Conservation (phyloP, 2,113 vertebrate genomes). For the Cheilinus undulatus region DNA sequence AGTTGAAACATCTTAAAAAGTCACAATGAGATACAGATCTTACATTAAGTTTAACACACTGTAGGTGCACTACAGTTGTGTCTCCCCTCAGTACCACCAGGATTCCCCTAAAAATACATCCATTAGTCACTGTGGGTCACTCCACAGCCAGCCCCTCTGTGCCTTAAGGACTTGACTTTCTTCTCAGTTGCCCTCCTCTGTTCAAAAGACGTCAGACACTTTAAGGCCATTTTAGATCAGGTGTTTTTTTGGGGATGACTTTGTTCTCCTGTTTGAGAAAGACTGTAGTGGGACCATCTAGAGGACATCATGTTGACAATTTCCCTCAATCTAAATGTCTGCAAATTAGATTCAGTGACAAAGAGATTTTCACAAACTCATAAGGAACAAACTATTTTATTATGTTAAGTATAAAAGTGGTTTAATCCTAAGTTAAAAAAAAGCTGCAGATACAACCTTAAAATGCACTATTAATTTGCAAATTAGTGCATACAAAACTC, state of each 20-base stretch:
- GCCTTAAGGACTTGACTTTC: constrained; percentile 42
- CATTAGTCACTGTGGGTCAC: constrained; percentile 54
- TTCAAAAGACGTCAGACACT: constrained; percentile 15
- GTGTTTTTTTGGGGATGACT: constrained; percentile 40
- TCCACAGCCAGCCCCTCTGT: constrained; percentile 44
- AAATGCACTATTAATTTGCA: no score
- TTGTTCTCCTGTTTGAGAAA: no score
- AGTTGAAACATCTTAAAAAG: neutral
- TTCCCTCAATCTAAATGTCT: neutral
- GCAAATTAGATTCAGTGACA: neutral
- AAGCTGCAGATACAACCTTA: no score
- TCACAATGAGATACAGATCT: neutral
- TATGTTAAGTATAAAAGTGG: neutral
- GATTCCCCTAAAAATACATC: constrained; percentile 41
- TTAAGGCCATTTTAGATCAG: constrained; percentile 30
- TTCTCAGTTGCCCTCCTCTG: constrained; percentile 39
- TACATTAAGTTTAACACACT: neutral
- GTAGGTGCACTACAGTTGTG: constrained; percentile 2
- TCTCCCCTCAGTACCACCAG: constrained; percentile 24
- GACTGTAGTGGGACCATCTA: neutral
- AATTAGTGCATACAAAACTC: no score
- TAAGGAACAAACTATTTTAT: neutral
- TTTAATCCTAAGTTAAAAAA: neutral
- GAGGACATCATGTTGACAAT: neutral
- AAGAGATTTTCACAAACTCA: neutral